These are phyloP conservation scores for Patella depressa DNA, from an alignment of 2,888 invertebrate genomes.

Conservation along the genomic window DNA sequence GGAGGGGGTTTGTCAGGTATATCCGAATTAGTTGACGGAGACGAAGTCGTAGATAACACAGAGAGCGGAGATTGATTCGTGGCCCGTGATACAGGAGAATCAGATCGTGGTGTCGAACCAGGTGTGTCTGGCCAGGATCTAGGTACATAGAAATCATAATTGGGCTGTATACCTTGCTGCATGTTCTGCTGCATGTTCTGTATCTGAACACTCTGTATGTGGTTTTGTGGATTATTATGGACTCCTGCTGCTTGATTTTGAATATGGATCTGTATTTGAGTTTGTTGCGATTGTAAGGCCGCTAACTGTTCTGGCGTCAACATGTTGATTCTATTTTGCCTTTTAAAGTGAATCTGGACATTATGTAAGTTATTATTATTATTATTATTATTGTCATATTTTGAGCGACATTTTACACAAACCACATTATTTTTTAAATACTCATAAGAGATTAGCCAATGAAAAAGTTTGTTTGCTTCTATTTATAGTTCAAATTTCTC, in stretches of 20 bases:
- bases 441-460: too few species aligned
- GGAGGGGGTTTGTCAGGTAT: slow-evolving; percentile 69
- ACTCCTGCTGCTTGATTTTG: slow-evolving; percentile 26
- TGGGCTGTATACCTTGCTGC: slow-evolving; percentile 12
- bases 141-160: slow-evolving; percentile 29
- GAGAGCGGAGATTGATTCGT: slow-evolving; percentile 70
- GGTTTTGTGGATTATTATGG: slow-evolving; percentile 27
- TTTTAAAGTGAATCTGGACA: neutral
- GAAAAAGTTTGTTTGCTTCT: too few species aligned
- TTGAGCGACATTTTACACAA: too few species aligned
- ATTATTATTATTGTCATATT: too few species aligned
- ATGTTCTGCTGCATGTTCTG: slow-evolving; percentile 20
- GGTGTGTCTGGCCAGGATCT: slow-evolving; percentile 50
- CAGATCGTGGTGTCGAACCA: slow-evolving; percentile 62
- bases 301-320: slow-evolving; percentile 74
- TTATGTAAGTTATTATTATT: slow-evolving; percentile 23
- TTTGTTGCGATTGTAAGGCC: slow-evolving; percentile 33
- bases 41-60: slow-evolving; percentile 67
- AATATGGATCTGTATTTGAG: slow-evolving; percentile 40
- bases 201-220: slow-evolving; percentile 36
- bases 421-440: too few species aligned
- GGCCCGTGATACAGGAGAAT: slow-evolving; percentile 66
- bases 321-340: slow-evolving; percentile 34
- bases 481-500: too few species aligned
- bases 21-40: slow-evolving; percentile 69